Base-by-base conservation (phyloP, 2,888 invertebrate genomes). In the Machimus atricapillus region DNA sequence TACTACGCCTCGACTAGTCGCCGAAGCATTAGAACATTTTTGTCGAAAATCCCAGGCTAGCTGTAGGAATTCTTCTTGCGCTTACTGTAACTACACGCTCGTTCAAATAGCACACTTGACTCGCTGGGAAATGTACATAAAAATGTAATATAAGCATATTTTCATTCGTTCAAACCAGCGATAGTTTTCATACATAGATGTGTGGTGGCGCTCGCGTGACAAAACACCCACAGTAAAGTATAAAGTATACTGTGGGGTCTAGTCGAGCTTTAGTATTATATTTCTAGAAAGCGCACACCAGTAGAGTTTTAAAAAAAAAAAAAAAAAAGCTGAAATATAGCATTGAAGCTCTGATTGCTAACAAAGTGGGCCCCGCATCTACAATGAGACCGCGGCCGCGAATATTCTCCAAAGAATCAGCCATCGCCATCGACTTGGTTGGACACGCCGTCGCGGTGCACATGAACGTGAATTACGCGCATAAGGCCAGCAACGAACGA, bases 401-500 rank as follows among this genome's bases (percentile, higher is more conserved):
- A 73, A 66, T 74, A 76, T 73, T 52, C 79, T 66, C 66, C 79
- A 46, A 52, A 40, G 74, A 34, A 73, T 74, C 73, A 46, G 58
- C 66, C 46, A 66, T 66, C 66, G 66, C 27, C 66, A 23, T 66
- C 66, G 66, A 66, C 23, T 66, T 66, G 66, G 66, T 66, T 66
- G 66, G 66, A 37, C 52, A 43, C 43, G 58, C 40, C 85, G 74
- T 16, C 31, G 73, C 66, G 43, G 79, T 79, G 86, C 66, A 86
- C 87, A 78, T 46, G 83, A 86, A 79, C 77, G 87, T 86, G 85
- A 87, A 85, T 85, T 87, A 88, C 83, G 86, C 87, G 83, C 56
- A 85, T 85, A 85, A 85, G 74, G 85, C 74, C 85, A 83, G 37
- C 40, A 16, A 46, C 43, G 40, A 14, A 34, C 31, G 74, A 66